These are phyloP conservation scores for Apodemus sylvaticus DNA, from an alignment of 2,113 vertebrate species.

Conservation along the genomic window DNA sequence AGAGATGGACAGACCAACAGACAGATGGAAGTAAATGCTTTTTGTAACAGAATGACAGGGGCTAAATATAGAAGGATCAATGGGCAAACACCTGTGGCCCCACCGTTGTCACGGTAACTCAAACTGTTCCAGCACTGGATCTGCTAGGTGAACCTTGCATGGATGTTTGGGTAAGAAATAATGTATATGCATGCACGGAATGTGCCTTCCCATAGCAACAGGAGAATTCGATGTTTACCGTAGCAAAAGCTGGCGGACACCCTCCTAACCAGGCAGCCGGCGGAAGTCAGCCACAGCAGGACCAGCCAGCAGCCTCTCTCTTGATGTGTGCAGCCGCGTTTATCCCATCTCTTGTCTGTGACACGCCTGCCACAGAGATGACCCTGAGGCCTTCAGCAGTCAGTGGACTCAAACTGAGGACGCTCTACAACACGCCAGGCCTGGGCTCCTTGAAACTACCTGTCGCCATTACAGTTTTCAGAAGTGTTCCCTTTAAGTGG, in stretches of 20 bases:
- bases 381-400: not conserved
- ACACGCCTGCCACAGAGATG: not conserved
- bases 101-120: not conserved
- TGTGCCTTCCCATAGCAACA: not conserved
- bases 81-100: not conserved
- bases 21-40: not conserved
- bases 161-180: not conserved
- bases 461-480: not conserved
- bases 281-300: not conserved
- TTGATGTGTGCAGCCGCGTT: not conserved
- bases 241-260: not conserved
- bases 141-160: not conserved
- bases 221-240: not conserved
- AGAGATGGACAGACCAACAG: not conserved
- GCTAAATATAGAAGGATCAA: not conserved
- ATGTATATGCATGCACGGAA: not conserved
- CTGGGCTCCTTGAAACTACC: not conserved
- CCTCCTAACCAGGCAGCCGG: not conserved
- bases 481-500: slow-evolving; percentile 1
- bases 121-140: not conserved
- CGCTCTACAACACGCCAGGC: not conserved
- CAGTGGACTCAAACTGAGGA: not conserved
- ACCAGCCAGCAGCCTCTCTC: not conserved
- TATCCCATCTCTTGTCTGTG: not conserved
- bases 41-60: not conserved